These are phyloP conservation scores for Meteorus colon DNA, from an alignment of 2,888 invertebrate genomes.

Conservation along the genomic window DNA sequence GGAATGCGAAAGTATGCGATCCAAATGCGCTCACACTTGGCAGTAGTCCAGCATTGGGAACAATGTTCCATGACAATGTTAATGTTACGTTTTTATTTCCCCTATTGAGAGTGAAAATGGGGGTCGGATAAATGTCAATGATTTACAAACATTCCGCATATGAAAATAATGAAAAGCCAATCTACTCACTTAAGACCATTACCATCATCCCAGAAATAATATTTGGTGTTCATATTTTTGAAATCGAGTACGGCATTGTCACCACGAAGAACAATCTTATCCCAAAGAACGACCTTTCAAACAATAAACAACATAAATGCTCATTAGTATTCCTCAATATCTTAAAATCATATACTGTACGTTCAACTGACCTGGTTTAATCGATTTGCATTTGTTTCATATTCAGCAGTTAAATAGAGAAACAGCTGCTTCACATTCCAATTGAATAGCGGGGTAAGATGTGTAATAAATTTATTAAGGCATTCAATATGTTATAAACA, in stretches of 20 bases:
- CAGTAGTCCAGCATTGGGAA: constrained; percentile 97
- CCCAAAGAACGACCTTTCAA: constrained; percentile 93
- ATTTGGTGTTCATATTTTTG: constrained; percentile 96
- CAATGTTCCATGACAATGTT: constrained; percentile 97
- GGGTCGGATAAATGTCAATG: constrained; percentile 26
- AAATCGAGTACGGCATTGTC: constrained; percentile 95
- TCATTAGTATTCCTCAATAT: constrained; percentile 2
- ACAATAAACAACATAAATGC: constrained; percentile 24
- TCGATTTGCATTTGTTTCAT: constrained; percentile 89
- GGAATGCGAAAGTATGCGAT: constrained; percentile 92
- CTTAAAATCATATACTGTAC: constrained; percentile 65
- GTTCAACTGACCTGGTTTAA: constrained; percentile 83
- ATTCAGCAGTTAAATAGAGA: constrained; percentile 97
- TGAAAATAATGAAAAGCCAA: constrained; percentile 37
- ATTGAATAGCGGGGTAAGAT: constrained; percentile 92
- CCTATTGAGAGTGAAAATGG: constrained; percentile 76
- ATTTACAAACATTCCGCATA: constrained; percentile 75
- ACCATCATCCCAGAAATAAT: constrained; percentile 99
- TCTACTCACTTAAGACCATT: constrained; percentile 88
- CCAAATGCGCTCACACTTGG: constrained; percentile 91
- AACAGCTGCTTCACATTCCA: constrained; percentile 99
- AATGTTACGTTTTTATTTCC: constrained; percentile 95
- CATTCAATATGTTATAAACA: constrained; percentile 35
- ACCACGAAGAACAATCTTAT: constrained; percentile 95
- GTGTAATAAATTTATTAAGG: constrained; percentile 69